These are phyloP conservation scores for Enteromius anoplus DNA, from an alignment of 2,797 vertebrate genomes.

Conservation along the genomic window DNA sequence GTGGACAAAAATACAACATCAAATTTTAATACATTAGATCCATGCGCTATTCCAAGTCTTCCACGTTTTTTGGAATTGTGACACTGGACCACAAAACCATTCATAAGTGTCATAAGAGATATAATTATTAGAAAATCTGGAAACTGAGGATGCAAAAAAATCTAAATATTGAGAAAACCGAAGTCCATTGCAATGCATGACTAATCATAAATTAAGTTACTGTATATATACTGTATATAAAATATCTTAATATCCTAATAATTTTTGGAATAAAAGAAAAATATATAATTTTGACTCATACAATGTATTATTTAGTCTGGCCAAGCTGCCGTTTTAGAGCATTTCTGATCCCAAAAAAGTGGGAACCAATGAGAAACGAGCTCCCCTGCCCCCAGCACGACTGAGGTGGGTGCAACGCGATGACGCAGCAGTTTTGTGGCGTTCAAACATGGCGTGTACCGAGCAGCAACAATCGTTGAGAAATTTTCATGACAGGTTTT, in stretches of 20 bases:
- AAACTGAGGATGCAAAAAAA: neutral
- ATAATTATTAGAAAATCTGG: neutral
- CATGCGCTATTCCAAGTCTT: neutral
- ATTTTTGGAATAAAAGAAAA: neutral
- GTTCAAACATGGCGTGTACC: too few species aligned
- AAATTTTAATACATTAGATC: neutral
- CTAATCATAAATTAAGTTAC: neutral
- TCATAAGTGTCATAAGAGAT: neutral
- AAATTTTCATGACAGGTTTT: too few species aligned
- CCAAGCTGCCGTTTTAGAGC: too few species aligned
- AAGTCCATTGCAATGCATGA: too few species aligned
- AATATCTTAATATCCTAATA: neutral
- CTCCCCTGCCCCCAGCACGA: too few species aligned
- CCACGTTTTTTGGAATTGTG: neutral
- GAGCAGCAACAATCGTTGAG: too few species aligned
- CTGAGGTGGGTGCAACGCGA: too few species aligned
- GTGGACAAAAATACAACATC: neutral
- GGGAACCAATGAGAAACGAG: too few species aligned
- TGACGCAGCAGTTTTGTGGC: too few species aligned
- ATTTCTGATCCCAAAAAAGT: too few species aligned
- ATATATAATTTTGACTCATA: neutral
- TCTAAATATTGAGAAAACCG: neutral
- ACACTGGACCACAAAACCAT: neutral
- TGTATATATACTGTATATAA: neutral
- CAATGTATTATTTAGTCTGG: too few species aligned